Evolutionary conservation across 2,797 vertebrate species (phyloP), one percentile per base, ranked within the genome.

Genomic region (Australoheros facetus): DNA sequence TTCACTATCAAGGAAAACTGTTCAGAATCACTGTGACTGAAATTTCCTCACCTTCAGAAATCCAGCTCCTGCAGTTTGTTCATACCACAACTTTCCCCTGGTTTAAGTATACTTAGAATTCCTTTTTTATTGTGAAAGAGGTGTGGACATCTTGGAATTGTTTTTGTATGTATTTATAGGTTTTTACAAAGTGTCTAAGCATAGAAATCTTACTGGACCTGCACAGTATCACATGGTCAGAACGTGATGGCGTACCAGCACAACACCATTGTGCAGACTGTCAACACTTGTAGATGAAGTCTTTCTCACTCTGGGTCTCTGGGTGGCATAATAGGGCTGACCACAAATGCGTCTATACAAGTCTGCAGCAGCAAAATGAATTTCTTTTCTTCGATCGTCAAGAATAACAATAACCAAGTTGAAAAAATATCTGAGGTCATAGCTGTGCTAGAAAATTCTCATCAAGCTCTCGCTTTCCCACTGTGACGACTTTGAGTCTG

Each of bases 251-350:
- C 11, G 4, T 69, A 45, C 64, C 26, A 53, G 26, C 45, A 69
- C 1, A 19, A 53, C 64, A 39, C 39, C 28, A 28, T 16, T 57
- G 1, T 85, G 53, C 80, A 16, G 71, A 82, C 7, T 84, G 51
- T 84, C 82, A 89, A 79, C 80, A 75, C 37, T 21, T 0, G 0
- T 6, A 79, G 82, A 89, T 86, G 64, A 84, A 4, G 60, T 74
- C 34, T 19, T 45, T 37, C 57, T 56, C 1, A 16, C 71, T 6
- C 4, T 12, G 58, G 9, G 17, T 51, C 72, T 80, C 30, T 53
- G 77, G 77, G 12, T 12, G 42, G 59, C 53, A 13, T 7, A 5
- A 34, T 1, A 11, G 19, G 10, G 14, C 42, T n/a, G 32, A 74
- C 16, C 60, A 64, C 39, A 66, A 57, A 32, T 51, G 26, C 17